These are phyloP conservation scores for Silvanus unidentatus DNA, from an alignment of 2,888 invertebrate genomes.

Conservation along the genomic window DNA sequence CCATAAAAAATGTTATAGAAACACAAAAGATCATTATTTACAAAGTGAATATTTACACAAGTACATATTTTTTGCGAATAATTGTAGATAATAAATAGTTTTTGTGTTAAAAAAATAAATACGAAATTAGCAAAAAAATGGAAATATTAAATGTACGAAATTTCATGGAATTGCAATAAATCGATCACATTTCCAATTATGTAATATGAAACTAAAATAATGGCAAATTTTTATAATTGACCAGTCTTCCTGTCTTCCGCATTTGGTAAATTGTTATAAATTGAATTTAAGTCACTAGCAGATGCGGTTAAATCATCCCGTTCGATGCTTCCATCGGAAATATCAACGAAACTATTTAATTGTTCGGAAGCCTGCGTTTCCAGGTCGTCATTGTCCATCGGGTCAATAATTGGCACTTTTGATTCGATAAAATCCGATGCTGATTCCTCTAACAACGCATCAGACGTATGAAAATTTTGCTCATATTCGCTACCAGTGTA, in stretches of 20 bases:
- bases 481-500: conserved; percentile 19
- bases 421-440: conserved; percentile 32
- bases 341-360: conserved; percentile 32
- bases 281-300: background rate
- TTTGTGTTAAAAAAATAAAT: no score
- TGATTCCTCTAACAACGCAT: conserved; percentile 25
- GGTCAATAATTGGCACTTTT: conserved; percentile 30
- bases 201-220: background rate
- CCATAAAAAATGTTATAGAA: background rate
- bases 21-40: background rate
- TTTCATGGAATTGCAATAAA: no score
- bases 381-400: conserved; percentile 23
- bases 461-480: conserved; percentile 8
- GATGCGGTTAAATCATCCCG: conserved; percentile 25
- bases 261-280: conserved; percentile 10
- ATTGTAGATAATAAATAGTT: no score
- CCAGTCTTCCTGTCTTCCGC: conserved; percentile 37
- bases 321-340: conserved; percentile 21
- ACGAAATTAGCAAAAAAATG: background rate
- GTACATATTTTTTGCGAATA: no score
- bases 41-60: background rate
- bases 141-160: conserved; percentile 4
- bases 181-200: background rate
- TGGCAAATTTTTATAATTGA: conserved; percentile 11
- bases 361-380: conserved; percentile 33